Evolutionary conservation across 2,797 vertebrate species (phyloP).

Genomic region (Mormyrops boulengeri): DNA sequence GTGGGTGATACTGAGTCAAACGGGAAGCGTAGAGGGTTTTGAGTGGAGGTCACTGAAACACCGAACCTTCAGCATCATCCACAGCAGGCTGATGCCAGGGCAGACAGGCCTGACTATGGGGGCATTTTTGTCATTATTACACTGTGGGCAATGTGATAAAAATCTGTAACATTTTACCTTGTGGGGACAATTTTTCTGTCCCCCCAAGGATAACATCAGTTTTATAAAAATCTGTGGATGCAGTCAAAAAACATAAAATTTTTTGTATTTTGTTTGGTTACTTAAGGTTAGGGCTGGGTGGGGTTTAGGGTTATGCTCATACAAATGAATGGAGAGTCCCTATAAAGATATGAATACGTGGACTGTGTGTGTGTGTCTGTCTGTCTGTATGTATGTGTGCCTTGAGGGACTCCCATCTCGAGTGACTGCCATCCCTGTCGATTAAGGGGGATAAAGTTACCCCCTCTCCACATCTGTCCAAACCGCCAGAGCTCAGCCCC

Average conservation of each 20-base stretch:
- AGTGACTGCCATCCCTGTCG: not conserved
- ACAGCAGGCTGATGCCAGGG: not conserved
- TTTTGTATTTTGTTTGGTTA: not conserved
- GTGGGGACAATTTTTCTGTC: not conserved
- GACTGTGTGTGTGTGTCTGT: constrained; percentile 12
- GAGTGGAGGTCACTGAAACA: not conserved
- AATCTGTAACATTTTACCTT: not conserved
- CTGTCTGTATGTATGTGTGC: constrained; percentile 15
- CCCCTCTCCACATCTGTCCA: not conserved
- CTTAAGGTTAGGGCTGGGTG: not conserved
- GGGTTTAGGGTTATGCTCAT: not conserved
- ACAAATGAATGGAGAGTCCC: not conserved
- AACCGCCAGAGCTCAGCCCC: not conserved
- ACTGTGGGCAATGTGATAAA: not conserved
- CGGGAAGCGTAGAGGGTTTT: not conserved
- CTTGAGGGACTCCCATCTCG: not conserved
- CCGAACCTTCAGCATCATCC: not conserved
- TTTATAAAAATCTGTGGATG: not conserved
- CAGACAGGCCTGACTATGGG: not conserved
- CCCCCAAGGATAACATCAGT: not conserved
- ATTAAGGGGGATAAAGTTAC: not conserved
- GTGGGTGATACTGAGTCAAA: not conserved
- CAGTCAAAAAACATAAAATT: not conserved
- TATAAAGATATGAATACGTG: not conserved
- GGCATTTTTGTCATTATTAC: not conserved